phyloP scores from a whole-genome alignment of 2,113 vertebrate genomes.

The Lycocorax pyrrhopterus region DNA sequence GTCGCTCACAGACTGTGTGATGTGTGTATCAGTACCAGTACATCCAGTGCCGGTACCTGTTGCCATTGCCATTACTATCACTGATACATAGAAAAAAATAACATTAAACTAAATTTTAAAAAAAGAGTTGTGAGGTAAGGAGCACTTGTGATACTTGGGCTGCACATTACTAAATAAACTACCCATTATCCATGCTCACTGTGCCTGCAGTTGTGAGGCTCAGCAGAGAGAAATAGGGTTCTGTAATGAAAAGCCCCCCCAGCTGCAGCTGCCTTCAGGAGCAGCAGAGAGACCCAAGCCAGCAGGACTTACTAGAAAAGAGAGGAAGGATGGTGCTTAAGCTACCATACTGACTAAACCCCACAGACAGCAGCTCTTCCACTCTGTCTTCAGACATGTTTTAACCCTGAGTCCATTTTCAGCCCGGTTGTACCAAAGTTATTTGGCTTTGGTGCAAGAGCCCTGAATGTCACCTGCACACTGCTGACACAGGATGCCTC shows the following conservation, averaged over 20 bases:
- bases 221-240: background rate
- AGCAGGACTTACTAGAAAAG: background rate
- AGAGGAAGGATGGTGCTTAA: background rate
- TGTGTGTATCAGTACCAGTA: background rate
- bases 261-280: background rate
- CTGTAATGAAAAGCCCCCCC: background rate
- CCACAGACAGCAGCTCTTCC: background rate
- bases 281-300: background rate
- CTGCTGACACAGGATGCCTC: background rate
- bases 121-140: background rate
- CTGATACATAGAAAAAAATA: background rate
- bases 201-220: background rate
- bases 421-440: background rate
- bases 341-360: background rate
- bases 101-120: background rate
- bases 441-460: background rate
- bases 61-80: background rate
- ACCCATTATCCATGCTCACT: background rate
- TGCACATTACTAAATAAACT: background rate
- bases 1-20: background rate
- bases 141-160: background rate
- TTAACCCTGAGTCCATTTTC: background rate
- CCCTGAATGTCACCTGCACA: background rate
- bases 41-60: background rate
- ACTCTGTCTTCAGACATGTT: background rate